Evolutionary conservation across 2,888 invertebrate genomes (phyloP).

Genomic region (Hecatera dysodea): DNA sequence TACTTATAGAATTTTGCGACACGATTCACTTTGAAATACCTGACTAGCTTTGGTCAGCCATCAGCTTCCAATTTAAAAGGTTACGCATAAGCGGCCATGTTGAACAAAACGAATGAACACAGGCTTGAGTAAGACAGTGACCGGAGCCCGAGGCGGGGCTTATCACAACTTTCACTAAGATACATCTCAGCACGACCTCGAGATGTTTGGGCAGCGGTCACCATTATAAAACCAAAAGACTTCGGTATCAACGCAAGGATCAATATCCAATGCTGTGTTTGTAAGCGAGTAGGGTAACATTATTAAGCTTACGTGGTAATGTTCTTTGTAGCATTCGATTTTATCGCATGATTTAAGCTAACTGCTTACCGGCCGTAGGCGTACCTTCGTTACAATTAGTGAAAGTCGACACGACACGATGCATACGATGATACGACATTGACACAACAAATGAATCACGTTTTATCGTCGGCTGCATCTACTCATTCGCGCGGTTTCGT

Average conservation of each 20-base stretch:
- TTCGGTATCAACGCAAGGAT: conserved; percentile 57
- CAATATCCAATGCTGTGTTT: conserved; percentile 62
- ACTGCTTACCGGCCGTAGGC: conserved; percentile 33
- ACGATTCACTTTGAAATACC: conserved; percentile 47
- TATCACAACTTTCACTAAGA: conserved; percentile 76
- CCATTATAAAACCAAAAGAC: conserved; percentile 46
- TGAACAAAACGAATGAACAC: conserved; percentile 61
- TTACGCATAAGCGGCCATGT: conserved; percentile 64
- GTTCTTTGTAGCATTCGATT: conserved; percentile 61
- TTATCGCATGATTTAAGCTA: conserved; percentile 62
- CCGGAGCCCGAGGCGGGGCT: conserved; percentile 48
- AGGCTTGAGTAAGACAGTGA: conserved; percentile 51
- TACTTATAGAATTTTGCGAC: conserved; percentile 26
- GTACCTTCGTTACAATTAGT: conserved; percentile 63
- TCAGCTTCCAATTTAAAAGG: conserved; percentile 60
- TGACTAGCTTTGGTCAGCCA: conserved; percentile 51
- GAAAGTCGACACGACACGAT: conserved; percentile 61
- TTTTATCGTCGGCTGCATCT: conserved; percentile 38
- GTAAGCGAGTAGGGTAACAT: conserved; percentile 33
- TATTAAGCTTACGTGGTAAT: conserved; percentile 58
- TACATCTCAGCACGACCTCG: conserved; percentile 76
- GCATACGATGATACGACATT: conserved; percentile 54
- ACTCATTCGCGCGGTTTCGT: conserved; percentile 28
- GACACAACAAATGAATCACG: conserved; percentile 57
- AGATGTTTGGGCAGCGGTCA: conserved; percentile 58